Evolutionary conservation across 2,888 invertebrate genomes (phyloP).

Genomic region (Prosapia bicincta): DNA sequence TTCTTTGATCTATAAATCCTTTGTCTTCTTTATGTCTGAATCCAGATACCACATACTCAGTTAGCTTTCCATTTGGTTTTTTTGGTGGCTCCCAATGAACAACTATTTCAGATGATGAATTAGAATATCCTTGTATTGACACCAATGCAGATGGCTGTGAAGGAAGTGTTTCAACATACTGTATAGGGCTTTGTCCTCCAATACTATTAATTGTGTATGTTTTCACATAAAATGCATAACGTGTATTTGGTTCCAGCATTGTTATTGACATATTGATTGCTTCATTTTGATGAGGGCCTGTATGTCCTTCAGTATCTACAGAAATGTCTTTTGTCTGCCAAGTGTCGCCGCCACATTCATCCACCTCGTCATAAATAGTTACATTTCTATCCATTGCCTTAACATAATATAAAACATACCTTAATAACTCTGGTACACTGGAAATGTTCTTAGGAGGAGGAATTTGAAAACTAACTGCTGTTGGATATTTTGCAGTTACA

Average conservation of each 20-base stretch:
- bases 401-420: conserved; percentile 63
- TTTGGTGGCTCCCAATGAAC: conserved; percentile 57
- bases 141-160: conserved; percentile 45
- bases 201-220: conserved; percentile 52
- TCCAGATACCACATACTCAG: conserved; percentile 51
- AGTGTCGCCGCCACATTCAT: conserved; percentile 52
- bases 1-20: conserved; percentile 43
- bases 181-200: conserved; percentile 50
- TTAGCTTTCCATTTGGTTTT: conserved; percentile 57
- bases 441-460: conserved; percentile 22
- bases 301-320: conserved; percentile 21
- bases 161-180: conserved; percentile 50
- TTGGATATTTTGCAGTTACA: conserved; percentile 38
- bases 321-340: conserved; percentile 45
- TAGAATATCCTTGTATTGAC: conserved; percentile 43
- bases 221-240: conserved; percentile 71
- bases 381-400: conserved; percentile 53
- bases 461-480: conserved; percentile 33
- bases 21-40: conserved; percentile 42
- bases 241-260: conserved; percentile 60
- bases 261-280: conserved; percentile 40
- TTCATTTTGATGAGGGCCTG: conserved; percentile 45
- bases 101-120: conserved; percentile 48
- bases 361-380: conserved; percentile 51
- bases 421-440: conserved; percentile 46